Percentiles rank a stretch among this genome's conserved stretches.
phyloP scores from a whole-genome alignment of 2,888 invertebrate genomes.

The Himalopsyche japonica region DNA sequence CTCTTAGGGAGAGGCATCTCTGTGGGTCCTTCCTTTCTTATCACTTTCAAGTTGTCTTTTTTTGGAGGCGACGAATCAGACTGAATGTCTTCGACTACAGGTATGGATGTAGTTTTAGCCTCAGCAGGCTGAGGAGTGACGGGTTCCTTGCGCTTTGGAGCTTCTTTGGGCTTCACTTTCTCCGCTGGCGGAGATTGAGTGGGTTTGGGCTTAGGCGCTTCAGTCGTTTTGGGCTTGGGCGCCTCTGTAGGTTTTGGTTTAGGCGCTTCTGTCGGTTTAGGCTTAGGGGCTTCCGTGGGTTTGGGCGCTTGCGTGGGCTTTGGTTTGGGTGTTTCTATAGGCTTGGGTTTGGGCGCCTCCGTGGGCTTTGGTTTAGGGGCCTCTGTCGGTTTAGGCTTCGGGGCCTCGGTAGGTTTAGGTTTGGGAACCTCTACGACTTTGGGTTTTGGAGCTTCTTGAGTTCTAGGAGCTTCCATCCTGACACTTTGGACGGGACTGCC shows the following conservation, averaged over 20 bases:
- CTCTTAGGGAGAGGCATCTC: conserved; percentile 52
- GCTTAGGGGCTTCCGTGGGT: conserved; percentile 42
- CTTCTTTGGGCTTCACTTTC: conserved; percentile 24
- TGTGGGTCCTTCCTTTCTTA: conserved; percentile 61
- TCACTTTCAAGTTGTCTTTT: conserved; percentile 62
- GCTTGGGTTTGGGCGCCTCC: conserved; percentile 44
- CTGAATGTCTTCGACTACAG: conserved; percentile 60
- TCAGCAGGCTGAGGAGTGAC: background rate
- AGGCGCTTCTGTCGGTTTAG: conserved; percentile 40
- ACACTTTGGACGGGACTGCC: conserved; percentile 43
- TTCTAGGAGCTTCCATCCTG: conserved; percentile 44
- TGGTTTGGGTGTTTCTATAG: conserved; percentile 44
- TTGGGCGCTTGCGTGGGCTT: conserved; percentile 41
- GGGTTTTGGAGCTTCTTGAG: conserved; percentile 44
- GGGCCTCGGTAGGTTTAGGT: conserved; percentile 33
- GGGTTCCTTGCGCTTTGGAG: conserved; percentile 24
- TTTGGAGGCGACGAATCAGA: conserved; percentile 59
- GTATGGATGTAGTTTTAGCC: conserved; percentile 44
- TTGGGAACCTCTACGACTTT: conserved; percentile 43
- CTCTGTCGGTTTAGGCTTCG: conserved; percentile 40
- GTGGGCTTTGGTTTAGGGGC: conserved; percentile 41
- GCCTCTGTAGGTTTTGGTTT: conserved; percentile 40
- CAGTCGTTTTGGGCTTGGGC: conserved; percentile 37
- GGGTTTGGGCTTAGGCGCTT: conserved; percentile 40
- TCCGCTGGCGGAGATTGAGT: conserved; percentile 38